A percentile compares a stretch with the other conserved stretches of the same genome.
Evolutionary conservation across 2,888 invertebrate species (phyloP).

Genomic region (Nephrotoma guestfalica): DNA sequence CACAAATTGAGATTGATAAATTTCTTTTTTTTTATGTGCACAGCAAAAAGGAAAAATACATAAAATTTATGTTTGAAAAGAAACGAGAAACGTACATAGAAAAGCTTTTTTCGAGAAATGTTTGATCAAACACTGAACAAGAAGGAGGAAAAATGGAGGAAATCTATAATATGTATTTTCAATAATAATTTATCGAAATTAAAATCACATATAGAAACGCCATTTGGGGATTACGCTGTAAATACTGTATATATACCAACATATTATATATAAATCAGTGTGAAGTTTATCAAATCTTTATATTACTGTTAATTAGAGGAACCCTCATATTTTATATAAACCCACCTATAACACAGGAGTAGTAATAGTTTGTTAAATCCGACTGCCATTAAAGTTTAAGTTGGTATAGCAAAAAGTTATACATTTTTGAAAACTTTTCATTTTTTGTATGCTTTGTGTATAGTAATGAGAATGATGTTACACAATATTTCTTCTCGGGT

Average conservation of each 20-base stretch:
- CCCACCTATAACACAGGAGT: background rate
- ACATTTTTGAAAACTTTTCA: background rate
- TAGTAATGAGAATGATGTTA: background rate
- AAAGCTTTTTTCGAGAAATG: background rate
- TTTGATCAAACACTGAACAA: background rate
- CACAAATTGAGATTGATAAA: background rate
- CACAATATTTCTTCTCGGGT: background rate
- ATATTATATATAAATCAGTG: background rate
- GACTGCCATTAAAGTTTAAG: background rate
- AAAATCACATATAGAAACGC: background rate
- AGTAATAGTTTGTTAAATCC: background rate
- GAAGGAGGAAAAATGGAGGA: background rate
- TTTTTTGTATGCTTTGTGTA: background rate
- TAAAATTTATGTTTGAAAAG: background rate
- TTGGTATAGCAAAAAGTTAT: background rate
- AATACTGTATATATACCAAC: background rate
- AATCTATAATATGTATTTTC: background rate
- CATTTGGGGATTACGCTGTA: background rate
- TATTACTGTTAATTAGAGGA: background rate
- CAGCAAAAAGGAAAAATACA: background rate
- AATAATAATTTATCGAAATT: background rate
- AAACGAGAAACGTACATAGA: background rate
- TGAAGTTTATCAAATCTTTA: background rate
- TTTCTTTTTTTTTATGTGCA: background rate
- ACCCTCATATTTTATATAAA: background rate